Evolutionary conservation across 2,888 invertebrate species (phyloP), one percentile per base, ranked within the genome.

Genomic region (Nycteola revayana): DNA sequence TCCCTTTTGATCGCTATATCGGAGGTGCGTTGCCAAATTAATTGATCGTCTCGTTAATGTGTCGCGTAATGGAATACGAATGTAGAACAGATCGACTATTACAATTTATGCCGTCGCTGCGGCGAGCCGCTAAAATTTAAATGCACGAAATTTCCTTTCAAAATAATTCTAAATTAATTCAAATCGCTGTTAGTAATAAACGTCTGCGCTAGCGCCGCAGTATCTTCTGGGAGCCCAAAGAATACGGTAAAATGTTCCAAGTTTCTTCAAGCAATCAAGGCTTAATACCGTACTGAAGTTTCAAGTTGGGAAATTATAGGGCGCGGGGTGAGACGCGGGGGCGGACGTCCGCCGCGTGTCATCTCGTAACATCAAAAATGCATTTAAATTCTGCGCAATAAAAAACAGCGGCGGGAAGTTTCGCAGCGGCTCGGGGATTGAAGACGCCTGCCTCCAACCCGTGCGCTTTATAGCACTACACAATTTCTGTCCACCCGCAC

Each of bases 311-410:
- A 86, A 88, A 88, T 88, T 88, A 88, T 87, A 85, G 85, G 86
- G 75, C 74, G 75, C 67, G 71, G 75, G 69, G 65, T 56, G 73
- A 59, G 67, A 49, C 60, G 65, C 51, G 68, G 66, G 59, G 72
- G 77, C 75, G 79, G 80, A 79, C 80, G 86, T 83, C 85, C 85
- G 85, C 86, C 79, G 87, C 83, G 86, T 88, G 88, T 88, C 88
- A 88, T 88, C 85, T 87, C 86, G 83, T 85, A 83, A 89, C 89
- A 89, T 86, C 89, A 89, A 89, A 89, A 89, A 89, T 89, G 89
- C 89, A 89, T 89, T 89, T 89, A 89, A 85, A 89, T 87, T 87
- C 81, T 71, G 83, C 83, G 86, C 88, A 88, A 88, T 87, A 87
- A 88, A 88, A 88, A 88, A 87, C 84, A 81, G 83, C 79, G 80